Conservation (phyloP, 1,140 invertebrate genomes). For the Trichonephila inaurata region DNA sequence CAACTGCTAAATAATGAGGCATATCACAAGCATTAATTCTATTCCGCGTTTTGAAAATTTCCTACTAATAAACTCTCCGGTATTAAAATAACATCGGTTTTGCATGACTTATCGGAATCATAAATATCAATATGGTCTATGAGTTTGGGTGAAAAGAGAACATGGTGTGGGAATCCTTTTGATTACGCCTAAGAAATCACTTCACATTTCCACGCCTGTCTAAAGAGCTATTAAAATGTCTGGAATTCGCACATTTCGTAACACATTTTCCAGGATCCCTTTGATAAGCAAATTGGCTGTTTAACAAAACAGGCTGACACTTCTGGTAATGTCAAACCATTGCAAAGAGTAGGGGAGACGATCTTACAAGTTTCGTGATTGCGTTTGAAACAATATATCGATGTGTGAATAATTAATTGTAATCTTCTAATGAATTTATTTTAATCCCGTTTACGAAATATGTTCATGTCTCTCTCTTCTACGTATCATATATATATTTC, state of each 20-base stretch:
- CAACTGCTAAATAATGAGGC: too few species aligned
- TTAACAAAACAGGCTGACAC: conserved; percentile 14
- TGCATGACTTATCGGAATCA: not conserved
- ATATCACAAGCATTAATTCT: not conserved
- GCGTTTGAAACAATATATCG: conserved; percentile 37
- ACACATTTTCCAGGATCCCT: not conserved
- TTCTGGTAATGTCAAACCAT: not conserved
- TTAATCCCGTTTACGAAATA: conserved; percentile 39
- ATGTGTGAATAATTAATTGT: conserved; percentile 34
- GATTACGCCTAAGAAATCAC: conserved; percentile 43
- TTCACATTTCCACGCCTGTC: not conserved
- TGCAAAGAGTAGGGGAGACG: not conserved
- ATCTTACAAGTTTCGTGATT: conserved; percentile 32
- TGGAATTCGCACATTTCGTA: conserved; percentile 46
- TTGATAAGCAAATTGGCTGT: conserved; percentile 56
- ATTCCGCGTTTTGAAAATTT: not conserved
- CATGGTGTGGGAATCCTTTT: conserved; percentile 1
- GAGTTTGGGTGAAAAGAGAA: not conserved
- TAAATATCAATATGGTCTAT: not conserved
- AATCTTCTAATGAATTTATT: conserved; percentile 62
- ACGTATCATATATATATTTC: not conserved
- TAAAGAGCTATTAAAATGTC: conserved; percentile 60
- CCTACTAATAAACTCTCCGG: not conserved
- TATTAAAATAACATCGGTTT: not conserved
- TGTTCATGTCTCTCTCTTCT: not conserved